phyloP scores from a whole-genome alignment of 2,888 invertebrate species.

The Drosophila subsilvestris region DNA sequence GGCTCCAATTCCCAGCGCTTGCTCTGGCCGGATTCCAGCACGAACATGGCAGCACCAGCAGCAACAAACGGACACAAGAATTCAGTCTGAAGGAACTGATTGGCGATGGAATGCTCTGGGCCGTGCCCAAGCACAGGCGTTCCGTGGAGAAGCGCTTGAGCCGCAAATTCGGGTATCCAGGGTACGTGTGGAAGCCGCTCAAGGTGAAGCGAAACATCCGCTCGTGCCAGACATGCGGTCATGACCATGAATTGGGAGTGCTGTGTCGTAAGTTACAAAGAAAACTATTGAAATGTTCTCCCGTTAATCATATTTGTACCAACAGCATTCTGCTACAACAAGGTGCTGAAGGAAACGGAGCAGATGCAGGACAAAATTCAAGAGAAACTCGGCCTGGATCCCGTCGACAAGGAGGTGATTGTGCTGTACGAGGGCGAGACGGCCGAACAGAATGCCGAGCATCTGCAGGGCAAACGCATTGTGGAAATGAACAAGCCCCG shows the following conservation, averaged over 20 bases:
- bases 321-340: conserved; percentile 93
- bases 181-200: conserved; percentile 89
- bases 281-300: fast-evolving
- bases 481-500: conserved; percentile 94
- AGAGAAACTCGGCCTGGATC: conserved; percentile 88
- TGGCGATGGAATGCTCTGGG: conserved; percentile 90
- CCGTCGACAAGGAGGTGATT: conserved; percentile 93
- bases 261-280: conserved; percentile 90
- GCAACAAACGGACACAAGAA: conserved; percentile 16
- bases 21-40: conserved; percentile 60
- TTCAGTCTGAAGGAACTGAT: conserved; percentile 88
- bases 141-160: conserved; percentile 90
- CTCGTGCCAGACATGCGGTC: conserved; percentile 92
- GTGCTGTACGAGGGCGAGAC: conserved; percentile 94
- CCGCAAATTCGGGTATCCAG: conserved; percentile 89
- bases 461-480: conserved; percentile 89
- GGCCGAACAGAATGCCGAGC: conserved; percentile 86
- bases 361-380: conserved; percentile 91
- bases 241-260: conserved; percentile 90
- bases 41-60: conserved; percentile 27
- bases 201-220: conserved; percentile 90
- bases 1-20: conserved; percentile 28
- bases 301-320: not conserved
- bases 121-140: conserved; percentile 85
- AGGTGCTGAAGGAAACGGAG: conserved; percentile 92